Evolutionary conservation across 2,797 vertebrate species (phyloP).

Genomic region (Sparus aurata): DNA sequence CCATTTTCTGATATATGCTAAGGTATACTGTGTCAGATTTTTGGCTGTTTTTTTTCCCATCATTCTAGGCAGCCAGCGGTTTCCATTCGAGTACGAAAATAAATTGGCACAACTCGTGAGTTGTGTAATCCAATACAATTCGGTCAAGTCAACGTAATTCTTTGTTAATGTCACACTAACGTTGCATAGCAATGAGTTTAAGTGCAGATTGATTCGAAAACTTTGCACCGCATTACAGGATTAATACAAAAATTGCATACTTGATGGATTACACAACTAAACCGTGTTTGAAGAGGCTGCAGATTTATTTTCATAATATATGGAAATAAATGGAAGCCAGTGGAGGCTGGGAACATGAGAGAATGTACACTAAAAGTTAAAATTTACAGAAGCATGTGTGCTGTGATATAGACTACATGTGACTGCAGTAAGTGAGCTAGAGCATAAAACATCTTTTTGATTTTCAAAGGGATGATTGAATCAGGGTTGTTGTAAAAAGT

Average conservation of each 20-base stretch:
- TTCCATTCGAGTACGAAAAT: slow-evolving; percentile 2
- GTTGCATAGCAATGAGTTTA: not conserved
- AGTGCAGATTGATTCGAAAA: slow-evolving; percentile 22
- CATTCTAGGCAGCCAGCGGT: not conserved
- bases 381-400: slow-evolving; percentile 11
- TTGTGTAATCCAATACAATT: slow-evolving; percentile 14
- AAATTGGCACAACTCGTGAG: not conserved
- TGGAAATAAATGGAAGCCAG: not conserved
- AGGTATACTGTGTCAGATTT: not conserved
- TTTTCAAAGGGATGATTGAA: not conserved
- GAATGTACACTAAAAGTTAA: not conserved
- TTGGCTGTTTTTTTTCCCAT: not conserved
- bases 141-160: slow-evolving; percentile 4
- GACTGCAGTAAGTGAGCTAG: not conserved
- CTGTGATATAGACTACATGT: not conserved
- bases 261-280: slow-evolving; percentile 2
- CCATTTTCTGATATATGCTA: not conserved
- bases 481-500: not conserved
- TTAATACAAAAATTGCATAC: not conserved
- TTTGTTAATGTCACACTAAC: slow-evolving; percentile 12
- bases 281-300: not conserved
- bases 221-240: not conserved
- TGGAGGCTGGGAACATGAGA: slow-evolving; percentile 3
- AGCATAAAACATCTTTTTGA: not conserved
- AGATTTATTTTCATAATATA: not conserved